These are phyloP conservation scores for Drosophila paracracens DNA, from an alignment of 2,888 invertebrate genomes.

Conservation along the genomic window DNA sequence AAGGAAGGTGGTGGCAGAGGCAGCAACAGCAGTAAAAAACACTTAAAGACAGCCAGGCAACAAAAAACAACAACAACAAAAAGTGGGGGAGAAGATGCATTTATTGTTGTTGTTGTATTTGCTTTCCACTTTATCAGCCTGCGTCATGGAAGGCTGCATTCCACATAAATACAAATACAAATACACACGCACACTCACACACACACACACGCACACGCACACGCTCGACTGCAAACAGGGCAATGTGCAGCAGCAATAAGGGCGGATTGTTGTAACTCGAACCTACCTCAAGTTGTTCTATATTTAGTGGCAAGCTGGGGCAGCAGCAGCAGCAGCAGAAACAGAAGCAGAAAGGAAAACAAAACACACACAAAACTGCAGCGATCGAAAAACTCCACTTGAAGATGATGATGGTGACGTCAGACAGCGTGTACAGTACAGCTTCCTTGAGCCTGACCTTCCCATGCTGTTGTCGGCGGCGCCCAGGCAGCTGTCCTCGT, in stretches of 20 bases:
- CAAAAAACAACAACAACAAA: slow-evolving; percentile 13
- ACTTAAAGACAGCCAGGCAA: slow-evolving; percentile 31
- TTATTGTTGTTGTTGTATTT: slow-evolving; percentile 4
- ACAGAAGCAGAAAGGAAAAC: slow-evolving; percentile 1
- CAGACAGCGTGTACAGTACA: slow-evolving; percentile 29
- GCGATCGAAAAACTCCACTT: slow-evolving; percentile 19
- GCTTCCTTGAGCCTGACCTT: slow-evolving; percentile 38
- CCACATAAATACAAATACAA: slow-evolving; percentile 16
- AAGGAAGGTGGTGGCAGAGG: slow-evolving; percentile 1
- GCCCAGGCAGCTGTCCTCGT: slow-evolving; percentile 29
- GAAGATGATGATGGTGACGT: slow-evolving; percentile 27
- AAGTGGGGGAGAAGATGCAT: slow-evolving; percentile 22
- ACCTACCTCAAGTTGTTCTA: slow-evolving; percentile 79
- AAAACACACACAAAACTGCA: slow-evolving; percentile 18
- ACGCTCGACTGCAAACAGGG: neutral
- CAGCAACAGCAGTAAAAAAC: slow-evolving; percentile 8
- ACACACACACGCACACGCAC: slow-evolving; percentile 7
- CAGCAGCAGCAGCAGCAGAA: neutral
- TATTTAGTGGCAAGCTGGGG: slow-evolving; percentile 61
- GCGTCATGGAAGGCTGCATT: slow-evolving; percentile 63
- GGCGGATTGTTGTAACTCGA: slow-evolving; percentile 61
- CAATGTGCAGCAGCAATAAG: slow-evolving; percentile 34
- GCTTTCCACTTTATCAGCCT: slow-evolving; percentile 52
- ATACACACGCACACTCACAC: slow-evolving; percentile 17
- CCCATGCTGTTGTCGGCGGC: slow-evolving; percentile 1